A percentile compares a stretch with the other conserved stretches of the same genome.
phyloP scores from a whole-genome alignment of 2,113 vertebrate genomes.

The Butorides virescens region DNA sequence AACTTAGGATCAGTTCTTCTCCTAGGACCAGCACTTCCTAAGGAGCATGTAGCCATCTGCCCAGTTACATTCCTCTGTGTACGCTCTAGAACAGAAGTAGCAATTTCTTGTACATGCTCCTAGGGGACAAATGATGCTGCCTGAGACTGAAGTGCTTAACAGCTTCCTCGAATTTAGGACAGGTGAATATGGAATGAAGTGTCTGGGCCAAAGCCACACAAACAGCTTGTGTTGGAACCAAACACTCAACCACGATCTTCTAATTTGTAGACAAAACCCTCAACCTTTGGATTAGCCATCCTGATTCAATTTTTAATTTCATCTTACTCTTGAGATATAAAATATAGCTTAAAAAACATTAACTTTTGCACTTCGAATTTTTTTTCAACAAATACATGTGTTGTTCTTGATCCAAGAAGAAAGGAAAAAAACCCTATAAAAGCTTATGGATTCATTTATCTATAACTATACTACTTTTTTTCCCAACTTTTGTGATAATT shows the following conservation, averaged over 20 bases:
- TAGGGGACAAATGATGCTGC: neutral
- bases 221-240: neutral
- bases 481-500: neutral
- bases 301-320: neutral
- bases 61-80: rapidly evolving
- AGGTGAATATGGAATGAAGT: neutral
- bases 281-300: neutral
- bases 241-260: rapidly evolving
- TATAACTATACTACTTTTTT: neutral
- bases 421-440: neutral
- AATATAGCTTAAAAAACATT: neutral
- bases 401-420: neutral
- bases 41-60: neutral
- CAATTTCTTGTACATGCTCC: neutral
- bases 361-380: neutral
- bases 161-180: neutral
- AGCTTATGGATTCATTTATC: neutral
- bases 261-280: neutral
- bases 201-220: neutral
- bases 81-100: neutral
- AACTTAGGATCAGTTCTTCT: neutral
- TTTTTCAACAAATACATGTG: neutral
- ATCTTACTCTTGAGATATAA: neutral
- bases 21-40: neutral
- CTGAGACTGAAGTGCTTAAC: neutral